Evolutionary conservation across 2,797 vertebrate species (phyloP).

Genomic region (Notolepis coatsorum): DNA sequence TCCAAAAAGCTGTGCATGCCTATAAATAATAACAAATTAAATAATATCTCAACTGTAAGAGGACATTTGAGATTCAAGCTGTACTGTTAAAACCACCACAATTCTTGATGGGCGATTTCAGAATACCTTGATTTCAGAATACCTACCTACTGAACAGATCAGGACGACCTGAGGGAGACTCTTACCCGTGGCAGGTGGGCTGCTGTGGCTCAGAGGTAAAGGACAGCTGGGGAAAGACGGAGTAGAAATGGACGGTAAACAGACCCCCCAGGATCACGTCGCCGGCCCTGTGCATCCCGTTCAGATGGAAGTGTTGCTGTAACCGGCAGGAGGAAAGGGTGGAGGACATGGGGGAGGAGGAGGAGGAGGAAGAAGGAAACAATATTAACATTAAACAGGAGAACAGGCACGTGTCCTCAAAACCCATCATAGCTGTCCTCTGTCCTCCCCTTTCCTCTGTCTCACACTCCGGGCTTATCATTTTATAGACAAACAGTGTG

Average conservation of each 20-base stretch:
- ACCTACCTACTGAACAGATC: too few relatives aligned
- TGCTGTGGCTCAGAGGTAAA: conserved; percentile 71
- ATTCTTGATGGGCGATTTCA: too few relatives aligned
- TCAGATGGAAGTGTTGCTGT: conserved; percentile 35
- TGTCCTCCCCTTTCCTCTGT: not conserved
- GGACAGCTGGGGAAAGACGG: conserved; percentile 64
- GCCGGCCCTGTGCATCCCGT: conserved; percentile 62
- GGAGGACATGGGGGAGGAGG: not conserved
- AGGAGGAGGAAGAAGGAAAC: conserved; percentile 11
- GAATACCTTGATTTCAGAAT: too few relatives aligned
- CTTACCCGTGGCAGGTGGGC: conserved; percentile 53
- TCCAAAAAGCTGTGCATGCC: too few relatives aligned
- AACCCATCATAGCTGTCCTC: conserved; percentile 31
- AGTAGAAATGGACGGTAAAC: conserved; percentile 72
- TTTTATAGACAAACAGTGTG: conserved; percentile 39
- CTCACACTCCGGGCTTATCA: not conserved
- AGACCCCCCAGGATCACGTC: conserved; percentile 75
- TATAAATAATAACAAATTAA: too few relatives aligned
- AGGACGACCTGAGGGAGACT: conserved; percentile 13
- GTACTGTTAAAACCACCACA: too few relatives aligned
- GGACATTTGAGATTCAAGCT: too few relatives aligned
- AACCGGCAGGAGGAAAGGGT: conserved; percentile 36
- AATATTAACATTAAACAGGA: conserved; percentile 11
- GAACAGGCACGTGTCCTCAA: not conserved
- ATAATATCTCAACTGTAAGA: too few relatives aligned